A percentile compares a stretch with the other conserved stretches of the same genome.
These are phyloP conservation scores for zebrafish (Danio rerio) DNA, from an alignment of 2,113 vertebrate genomes.

Conservation along the genomic window GRCz12tu NC_133178.1:32956001-32956500, in stretches of 20 bases:
- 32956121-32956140: too few species aligned
- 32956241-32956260: too few species aligned
- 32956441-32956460: conserved; percentile 57
- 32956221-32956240: too few species aligned
- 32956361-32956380: conserved; percentile 50
- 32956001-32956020: too few species aligned
- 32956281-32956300: neutral
- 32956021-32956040: too few species aligned
- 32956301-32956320: neutral
- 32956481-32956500: conserved; percentile 42
- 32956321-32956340: neutral
- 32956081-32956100: neutral
- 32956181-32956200: too few species aligned
- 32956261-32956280: too few species aligned
- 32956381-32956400: conserved; percentile 41
- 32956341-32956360: neutral
- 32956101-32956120: too few species aligned
- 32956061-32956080: neutral
- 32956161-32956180: too few species aligned
- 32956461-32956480: conserved; percentile 46
- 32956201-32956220: too few species aligned
- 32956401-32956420: conserved; percentile 45
- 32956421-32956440: conserved; percentile 67
- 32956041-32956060: too few species aligned
- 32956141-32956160: too few species aligned